These are phyloP conservation scores for Pangasius larnaudii DNA, from an alignment of 2,797 vertebrate genomes.

Conservation along the genomic window DNA sequence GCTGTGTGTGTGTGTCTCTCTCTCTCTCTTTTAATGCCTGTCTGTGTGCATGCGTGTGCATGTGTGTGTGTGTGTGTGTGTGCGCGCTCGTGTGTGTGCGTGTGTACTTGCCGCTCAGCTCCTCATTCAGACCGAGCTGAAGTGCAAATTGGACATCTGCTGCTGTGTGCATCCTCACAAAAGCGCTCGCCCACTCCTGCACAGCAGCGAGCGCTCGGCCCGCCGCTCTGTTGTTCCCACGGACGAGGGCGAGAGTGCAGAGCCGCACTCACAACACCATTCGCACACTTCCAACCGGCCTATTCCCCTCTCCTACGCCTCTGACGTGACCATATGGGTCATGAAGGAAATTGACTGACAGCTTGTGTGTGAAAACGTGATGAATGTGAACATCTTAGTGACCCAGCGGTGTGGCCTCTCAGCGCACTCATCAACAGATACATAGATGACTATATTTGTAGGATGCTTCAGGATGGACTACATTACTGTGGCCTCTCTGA, in stretches of 20 bases:
- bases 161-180: slow-evolving; percentile 62
- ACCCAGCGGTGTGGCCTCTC: slow-evolving; percentile 14
- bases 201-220: slow-evolving; percentile 28
- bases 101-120: slow-evolving; percentile 59
- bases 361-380: slow-evolving; percentile 13
- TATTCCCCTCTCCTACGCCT: slow-evolving; percentile 23
- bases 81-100: slow-evolving; percentile 22
- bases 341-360: slow-evolving; percentile 30
- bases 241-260: slow-evolving; percentile 32
- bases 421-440: slow-evolving; percentile 19
- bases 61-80: neutral
- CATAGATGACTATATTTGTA: neutral
- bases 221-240: slow-evolving; percentile 37
- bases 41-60: neutral
- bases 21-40: slow-evolving; percentile 2
- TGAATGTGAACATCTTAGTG: slow-evolving; percentile 26
- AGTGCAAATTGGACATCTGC: slow-evolving; percentile 87
- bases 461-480: neutral
- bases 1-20: neutral
- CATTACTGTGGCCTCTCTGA: neutral
- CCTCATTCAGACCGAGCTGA: slow-evolving; percentile 77
- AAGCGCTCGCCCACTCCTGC: slow-evolving; percentile 54
- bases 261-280: slow-evolving; percentile 28
- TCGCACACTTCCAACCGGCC: slow-evolving; percentile 41
- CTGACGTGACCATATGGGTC: slow-evolving; percentile 33